Evolutionary conservation across 2,888 invertebrate genomes (phyloP).

Genomic region (Nymphalis urticae): DNA sequence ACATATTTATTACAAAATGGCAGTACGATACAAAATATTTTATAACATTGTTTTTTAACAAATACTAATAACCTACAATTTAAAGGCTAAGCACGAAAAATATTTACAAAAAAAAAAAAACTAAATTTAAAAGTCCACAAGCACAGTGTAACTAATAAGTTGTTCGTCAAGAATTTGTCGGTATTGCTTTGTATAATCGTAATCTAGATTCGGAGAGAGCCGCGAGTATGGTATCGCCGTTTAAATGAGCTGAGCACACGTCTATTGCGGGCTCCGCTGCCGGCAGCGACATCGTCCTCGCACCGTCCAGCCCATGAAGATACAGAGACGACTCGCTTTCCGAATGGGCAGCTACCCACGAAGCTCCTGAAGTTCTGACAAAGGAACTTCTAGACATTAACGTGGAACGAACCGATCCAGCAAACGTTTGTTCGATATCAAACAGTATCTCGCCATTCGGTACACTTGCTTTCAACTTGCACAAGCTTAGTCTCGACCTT

Average conservation of each 20-base stretch:
- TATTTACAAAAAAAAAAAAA: background rate
- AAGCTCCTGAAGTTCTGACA: slow-evolving; percentile 79
- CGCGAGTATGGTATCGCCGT: slow-evolving; percentile 81
- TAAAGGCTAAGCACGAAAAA: background rate
- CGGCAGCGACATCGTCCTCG: slow-evolving; percentile 76
- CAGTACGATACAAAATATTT: background rate
- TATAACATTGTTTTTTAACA: background rate
- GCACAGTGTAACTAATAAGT: slow-evolving; percentile 4
- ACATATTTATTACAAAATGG: slow-evolving; percentile 12
- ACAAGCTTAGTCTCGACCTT: slow-evolving; percentile 65
- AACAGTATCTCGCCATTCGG: slow-evolving; percentile 74
- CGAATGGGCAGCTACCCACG: slow-evolving; percentile 87
- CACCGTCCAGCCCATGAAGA: slow-evolving; percentile 83
- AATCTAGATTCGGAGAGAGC: slow-evolving; percentile 85
- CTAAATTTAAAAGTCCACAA: background rate
- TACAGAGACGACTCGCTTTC: slow-evolving; percentile 85
- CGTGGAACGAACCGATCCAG: slow-evolving; percentile 85
- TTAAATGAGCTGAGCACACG: slow-evolving; percentile 81
- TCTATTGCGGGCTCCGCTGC: slow-evolving; percentile 86
- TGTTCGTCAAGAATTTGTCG: slow-evolving; percentile 49
- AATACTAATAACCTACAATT: background rate
- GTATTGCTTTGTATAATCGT: slow-evolving; percentile 82
- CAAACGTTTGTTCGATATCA: slow-evolving; percentile 82
- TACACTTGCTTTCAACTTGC: slow-evolving; percentile 60
- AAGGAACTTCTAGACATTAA: slow-evolving; percentile 85